phyloP scores from a whole-genome alignment of 2,797 vertebrate genomes.

The Prunella strophiata region DNA sequence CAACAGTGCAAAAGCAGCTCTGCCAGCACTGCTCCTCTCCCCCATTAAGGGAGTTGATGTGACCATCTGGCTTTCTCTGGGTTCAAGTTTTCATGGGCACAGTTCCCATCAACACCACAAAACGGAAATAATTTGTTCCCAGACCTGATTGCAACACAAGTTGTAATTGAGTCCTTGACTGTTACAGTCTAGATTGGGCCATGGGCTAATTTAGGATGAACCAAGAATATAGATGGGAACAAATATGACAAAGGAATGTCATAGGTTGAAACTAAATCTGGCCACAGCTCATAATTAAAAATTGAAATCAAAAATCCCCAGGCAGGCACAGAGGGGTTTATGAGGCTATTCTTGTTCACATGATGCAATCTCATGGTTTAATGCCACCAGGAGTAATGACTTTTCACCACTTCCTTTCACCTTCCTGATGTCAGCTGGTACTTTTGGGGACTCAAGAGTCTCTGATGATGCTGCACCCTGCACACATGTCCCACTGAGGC shows the following conservation, averaged over 20 bases:
- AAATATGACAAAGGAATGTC: slow-evolving; percentile 32
- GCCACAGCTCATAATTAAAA: slow-evolving; percentile 1
- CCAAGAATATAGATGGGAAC: slow-evolving; percentile 46
- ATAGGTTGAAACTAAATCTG: slow-evolving; percentile 48
- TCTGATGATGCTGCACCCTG: background rate
- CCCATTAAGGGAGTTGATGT: slow-evolving; percentile 40
- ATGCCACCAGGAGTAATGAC: background rate
- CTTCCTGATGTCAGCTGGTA: background rate
- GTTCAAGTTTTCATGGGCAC: slow-evolving; percentile 62
- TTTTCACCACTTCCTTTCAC: slow-evolving; percentile 23
- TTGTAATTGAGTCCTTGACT: slow-evolving; percentile 56
- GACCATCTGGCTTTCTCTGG: slow-evolving; percentile 60
- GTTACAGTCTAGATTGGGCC: slow-evolving; percentile 19
- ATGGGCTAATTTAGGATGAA: slow-evolving; percentile 53
- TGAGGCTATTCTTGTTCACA: background rate
- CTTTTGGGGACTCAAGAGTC: background rate
- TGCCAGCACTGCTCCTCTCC: slow-evolving; percentile 28
- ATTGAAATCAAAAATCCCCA: slow-evolving; percentile 4
- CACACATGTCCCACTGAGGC: rapidly evolving
- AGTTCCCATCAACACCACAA: slow-evolving; percentile 47
- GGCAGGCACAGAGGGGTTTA: background rate
- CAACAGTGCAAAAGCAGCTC: slow-evolving; percentile 27
- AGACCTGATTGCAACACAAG: slow-evolving; percentile 64
- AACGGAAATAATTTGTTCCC: slow-evolving; percentile 65
- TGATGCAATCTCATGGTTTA: background rate